Evolutionary conservation across 2,113 vertebrate genomes (phyloP).

Genomic region (Vanacampus margaritifer): DNA sequence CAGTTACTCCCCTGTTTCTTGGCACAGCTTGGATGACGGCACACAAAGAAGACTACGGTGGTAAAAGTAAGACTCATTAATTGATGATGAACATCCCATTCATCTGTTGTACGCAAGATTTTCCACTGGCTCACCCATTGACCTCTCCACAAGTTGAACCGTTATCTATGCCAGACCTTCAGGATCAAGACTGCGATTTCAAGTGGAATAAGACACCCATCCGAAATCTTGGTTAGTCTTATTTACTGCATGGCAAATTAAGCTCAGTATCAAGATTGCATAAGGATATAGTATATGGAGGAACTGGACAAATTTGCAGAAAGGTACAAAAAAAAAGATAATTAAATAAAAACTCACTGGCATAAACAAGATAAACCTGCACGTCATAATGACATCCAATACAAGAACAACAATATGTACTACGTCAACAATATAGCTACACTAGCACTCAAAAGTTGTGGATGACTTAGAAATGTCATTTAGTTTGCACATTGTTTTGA

Average conservation of each 20-base stretch:
- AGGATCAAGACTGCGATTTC: slow-evolving; percentile 6
- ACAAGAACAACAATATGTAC: neutral
- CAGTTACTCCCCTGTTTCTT: slow-evolving; percentile 54
- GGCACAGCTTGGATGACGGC: slow-evolving; percentile 57
- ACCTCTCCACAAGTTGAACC: slow-evolving; percentile 50
- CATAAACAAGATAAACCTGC: no score
- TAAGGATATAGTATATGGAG: neutral
- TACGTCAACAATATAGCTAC: neutral
- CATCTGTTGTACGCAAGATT: slow-evolving; percentile 65
- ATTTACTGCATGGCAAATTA: slow-evolving; percentile 15
- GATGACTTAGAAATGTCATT: neutral
- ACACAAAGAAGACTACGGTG: slow-evolving; percentile 53
- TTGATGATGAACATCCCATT: slow-evolving; percentile 66
- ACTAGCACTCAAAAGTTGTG: neutral
- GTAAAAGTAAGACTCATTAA: slow-evolving; percentile 60
- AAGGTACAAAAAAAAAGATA: neutral
- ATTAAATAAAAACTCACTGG: neutral
- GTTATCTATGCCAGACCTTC: slow-evolving; percentile 17
- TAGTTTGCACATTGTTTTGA: neutral
- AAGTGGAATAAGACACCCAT: slow-evolving; percentile 16
- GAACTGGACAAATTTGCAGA: neutral
- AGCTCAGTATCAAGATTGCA: neutral
- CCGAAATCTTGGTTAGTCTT: neutral
- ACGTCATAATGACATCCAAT: neutral
- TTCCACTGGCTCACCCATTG: slow-evolving; percentile 68